Percentiles rank a stretch among this genome's conserved stretches.
Evolutionary conservation across 2,888 invertebrate species (phyloP).

Genomic region (Ennomos erosarius): DNA sequence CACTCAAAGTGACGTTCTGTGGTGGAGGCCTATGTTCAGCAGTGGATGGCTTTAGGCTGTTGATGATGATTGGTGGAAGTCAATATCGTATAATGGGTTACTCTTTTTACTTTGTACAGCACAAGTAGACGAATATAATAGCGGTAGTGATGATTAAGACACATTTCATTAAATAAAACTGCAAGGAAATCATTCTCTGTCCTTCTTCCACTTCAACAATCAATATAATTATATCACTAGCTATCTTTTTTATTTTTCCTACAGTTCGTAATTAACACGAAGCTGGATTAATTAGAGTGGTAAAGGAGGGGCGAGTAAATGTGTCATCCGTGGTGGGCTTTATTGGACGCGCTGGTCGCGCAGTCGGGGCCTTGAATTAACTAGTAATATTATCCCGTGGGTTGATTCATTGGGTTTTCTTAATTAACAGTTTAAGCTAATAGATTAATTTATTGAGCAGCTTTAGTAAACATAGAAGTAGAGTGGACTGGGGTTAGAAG

Average conservation of each 20-base stretch:
- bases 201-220: too few relatives aligned
- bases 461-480: not conserved
- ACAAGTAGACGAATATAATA: too few relatives aligned
- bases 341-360: conserved; percentile 30
- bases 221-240: conserved; percentile 12
- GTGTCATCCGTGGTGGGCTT: conserved; percentile 62
- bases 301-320: conserved; percentile 67
- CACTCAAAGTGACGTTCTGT: too few relatives aligned
- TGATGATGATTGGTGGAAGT: too few relatives aligned
- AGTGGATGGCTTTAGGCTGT: too few relatives aligned
- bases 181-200: too few relatives aligned
- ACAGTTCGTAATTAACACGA: conserved; percentile 36
- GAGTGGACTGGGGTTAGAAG: too few relatives aligned
- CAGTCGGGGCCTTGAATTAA: conserved; percentile 28
- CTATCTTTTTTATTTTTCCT: conserved; percentile 31
- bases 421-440: conserved; percentile 21
- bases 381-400: conserved; percentile 27
- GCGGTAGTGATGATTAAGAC: too few relatives aligned
- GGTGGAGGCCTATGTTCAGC: too few relatives aligned
- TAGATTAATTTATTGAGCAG: conserved; percentile 3
- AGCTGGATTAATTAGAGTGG: conserved; percentile 39
- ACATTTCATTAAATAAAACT: too few relatives aligned
- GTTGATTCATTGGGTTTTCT: conserved; percentile 29
- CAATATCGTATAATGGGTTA: too few relatives aligned
- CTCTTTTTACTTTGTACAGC: too few relatives aligned